Evolutionary conservation across 2,113 vertebrate species (phyloP).

Genomic region (Antechinus flavipes): DNA sequence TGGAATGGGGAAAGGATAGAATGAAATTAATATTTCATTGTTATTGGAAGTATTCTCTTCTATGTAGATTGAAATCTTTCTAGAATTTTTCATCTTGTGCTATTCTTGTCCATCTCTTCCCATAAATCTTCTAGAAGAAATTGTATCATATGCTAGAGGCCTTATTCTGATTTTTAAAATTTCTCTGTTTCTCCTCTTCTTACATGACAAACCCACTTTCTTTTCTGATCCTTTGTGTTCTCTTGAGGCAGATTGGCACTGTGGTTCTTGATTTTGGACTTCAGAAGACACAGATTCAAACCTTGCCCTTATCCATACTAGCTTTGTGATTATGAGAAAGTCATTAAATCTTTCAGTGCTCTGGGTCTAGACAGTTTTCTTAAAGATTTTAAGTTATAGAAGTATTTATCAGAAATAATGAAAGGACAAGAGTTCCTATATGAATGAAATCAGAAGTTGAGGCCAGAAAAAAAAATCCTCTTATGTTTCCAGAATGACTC

Average conservation of each 20-base stretch:
- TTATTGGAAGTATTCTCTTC: neutral
- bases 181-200: neutral
- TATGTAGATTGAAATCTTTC: neutral
- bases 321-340: neutral
- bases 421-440: neutral
- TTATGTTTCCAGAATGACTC: neutral
- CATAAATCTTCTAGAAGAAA: neutral
- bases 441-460: neutral
- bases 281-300: neutral
- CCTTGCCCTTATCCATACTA: neutral
- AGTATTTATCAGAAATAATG: neutral
- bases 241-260: neutral
- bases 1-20: neutral
- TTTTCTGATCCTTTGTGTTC: neutral
- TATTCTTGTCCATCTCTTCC: neutral
- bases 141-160: neutral
- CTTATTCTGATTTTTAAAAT: neutral
- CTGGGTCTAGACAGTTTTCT: neutral
- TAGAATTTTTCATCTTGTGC: neutral
- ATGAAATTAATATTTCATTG: neutral
- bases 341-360: neutral
- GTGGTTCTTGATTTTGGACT: neutral
- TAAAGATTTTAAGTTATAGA: neutral
- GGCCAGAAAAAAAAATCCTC: neutral
- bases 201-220: neutral